phyloP scores from a whole-genome alignment of 1,140 invertebrate species.

The Helicoverpa armigera region DNA sequence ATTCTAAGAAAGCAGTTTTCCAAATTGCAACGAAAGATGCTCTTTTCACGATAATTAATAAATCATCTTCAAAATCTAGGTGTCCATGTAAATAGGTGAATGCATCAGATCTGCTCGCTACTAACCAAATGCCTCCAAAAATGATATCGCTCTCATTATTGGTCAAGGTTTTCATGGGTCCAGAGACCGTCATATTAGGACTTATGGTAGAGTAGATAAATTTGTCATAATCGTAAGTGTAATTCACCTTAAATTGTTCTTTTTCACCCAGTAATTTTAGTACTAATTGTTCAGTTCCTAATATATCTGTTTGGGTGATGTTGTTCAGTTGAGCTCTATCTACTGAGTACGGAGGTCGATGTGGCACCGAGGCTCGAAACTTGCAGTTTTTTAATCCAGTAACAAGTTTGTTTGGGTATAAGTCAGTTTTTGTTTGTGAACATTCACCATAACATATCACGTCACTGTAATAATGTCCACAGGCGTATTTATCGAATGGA shows the following conservation, averaged over 20 bases:
- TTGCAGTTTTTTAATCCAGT: constrained; percentile 57
- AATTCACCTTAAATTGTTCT: constrained; percentile 66
- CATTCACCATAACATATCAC: constrained; percentile 36
- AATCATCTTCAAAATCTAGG: constrained; percentile 60
- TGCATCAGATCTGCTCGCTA: constrained; percentile 54
- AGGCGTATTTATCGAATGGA: constrained; percentile 49
- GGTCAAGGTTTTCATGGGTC: constrained; percentile 63
- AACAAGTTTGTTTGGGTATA: constrained; percentile 58
- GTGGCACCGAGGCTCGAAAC: constrained; percentile 54
- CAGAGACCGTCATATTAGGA: constrained; percentile 56
- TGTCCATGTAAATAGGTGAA: constrained; percentile 65
- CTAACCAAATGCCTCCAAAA: constrained; percentile 65
- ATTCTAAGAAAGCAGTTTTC: constrained; percentile 68
- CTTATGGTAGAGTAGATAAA: constrained; percentile 61
- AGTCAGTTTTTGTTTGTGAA: constrained; percentile 17
- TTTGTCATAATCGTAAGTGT: constrained; percentile 55
- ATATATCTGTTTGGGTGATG: not conserved
- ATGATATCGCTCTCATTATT: constrained; percentile 61
- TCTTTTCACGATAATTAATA: constrained; percentile 64
- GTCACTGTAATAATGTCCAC: constrained; percentile 45
- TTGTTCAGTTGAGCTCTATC: constrained; percentile 24
- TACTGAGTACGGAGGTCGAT: constrained; percentile 66
- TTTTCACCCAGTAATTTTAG: constrained; percentile 59
- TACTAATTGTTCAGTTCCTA: constrained; percentile 67
- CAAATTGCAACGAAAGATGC: constrained; percentile 58